Conservation (phyloP, 2,113 vertebrate genomes). For the Gopherus flavomarginatus region DNA sequence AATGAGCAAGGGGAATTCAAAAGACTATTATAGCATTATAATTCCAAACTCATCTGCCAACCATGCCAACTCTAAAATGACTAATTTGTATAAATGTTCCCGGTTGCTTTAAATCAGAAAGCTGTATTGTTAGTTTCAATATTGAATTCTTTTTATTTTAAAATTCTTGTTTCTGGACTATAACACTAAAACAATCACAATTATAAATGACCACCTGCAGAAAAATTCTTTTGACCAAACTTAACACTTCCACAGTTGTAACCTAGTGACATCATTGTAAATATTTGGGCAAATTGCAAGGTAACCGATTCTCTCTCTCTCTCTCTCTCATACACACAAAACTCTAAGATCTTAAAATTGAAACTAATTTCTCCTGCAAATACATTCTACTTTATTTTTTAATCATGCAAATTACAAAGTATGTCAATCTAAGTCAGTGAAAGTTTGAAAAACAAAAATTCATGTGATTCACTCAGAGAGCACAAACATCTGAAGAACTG, state of each 20-base stretch:
- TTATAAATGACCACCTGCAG: neutral
- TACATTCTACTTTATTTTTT: too few species aligned
- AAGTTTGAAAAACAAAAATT: neutral
- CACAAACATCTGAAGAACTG: neutral
- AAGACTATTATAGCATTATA: neutral
- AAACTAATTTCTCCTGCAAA: neutral
- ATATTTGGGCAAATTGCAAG: neutral
- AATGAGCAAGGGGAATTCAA: neutral
- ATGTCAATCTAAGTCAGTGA: neutral
- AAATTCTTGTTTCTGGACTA: neutral
- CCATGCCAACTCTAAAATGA: neutral
- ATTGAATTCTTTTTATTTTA: neutral
- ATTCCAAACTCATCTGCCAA: neutral
- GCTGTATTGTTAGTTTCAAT: neutral
- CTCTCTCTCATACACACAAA: fast-evolving
- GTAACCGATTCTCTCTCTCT: neutral
- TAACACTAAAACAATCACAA: neutral
- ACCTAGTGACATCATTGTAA: neutral
- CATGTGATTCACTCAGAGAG: neutral
- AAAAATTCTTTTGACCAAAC: neutral
- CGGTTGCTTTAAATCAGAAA: neutral
- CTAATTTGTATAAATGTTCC: neutral
- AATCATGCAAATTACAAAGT: too few species aligned
- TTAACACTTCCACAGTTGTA: neutral
- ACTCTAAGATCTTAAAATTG: neutral